Conservation (phyloP, 1,140 invertebrate genomes). For the Dinoponera quadriceps region DNA sequence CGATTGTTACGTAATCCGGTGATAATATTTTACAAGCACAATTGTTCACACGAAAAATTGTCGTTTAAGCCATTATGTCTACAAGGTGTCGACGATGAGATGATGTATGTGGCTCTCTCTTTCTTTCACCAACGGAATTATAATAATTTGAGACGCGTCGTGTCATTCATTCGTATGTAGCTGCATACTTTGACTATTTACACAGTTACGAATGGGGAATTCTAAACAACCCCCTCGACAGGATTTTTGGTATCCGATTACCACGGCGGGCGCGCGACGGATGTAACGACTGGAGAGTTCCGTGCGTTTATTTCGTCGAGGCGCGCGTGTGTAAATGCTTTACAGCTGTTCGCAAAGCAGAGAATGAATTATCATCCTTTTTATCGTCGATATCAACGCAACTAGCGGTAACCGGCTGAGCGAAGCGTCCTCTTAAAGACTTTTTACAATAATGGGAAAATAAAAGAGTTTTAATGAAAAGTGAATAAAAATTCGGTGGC, state of each 20-base stretch:
- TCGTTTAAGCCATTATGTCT: constrained; percentile 42
- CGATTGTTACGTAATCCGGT: constrained; percentile 28
- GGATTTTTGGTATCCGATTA: constrained; percentile 68
- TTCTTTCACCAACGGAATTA: constrained; percentile 54
- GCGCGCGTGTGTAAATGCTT: constrained; percentile 14
- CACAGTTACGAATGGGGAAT: constrained; percentile 50
- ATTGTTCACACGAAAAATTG: neutral
- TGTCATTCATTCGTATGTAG: constrained; percentile 53
- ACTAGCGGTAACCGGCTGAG: neutral
- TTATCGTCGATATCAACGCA: neutral
- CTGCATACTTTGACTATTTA: constrained; percentile 56
- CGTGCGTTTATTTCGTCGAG: constrained; percentile 23
- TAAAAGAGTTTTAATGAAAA: neutral
- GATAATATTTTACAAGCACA: constrained; percentile 1
- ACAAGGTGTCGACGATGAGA: constrained; percentile 18
- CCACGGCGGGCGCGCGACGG: constrained; percentile 28
- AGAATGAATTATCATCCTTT: constrained; percentile 28
- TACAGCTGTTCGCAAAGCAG: neutral
- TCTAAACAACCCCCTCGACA: constrained; percentile 20
- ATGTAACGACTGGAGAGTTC: constrained; percentile 38
- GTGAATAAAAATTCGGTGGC: neutral
- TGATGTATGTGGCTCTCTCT: constrained; percentile 9
- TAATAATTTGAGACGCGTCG: constrained; percentile 59
- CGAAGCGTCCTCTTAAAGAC: neutral
- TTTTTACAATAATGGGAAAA: neutral